These are phyloP conservation scores for Mnemiopsis leidyi DNA, from an alignment of 37 sponge, comb jelly and placozoan species.

Conservation along the genomic window DNA sequence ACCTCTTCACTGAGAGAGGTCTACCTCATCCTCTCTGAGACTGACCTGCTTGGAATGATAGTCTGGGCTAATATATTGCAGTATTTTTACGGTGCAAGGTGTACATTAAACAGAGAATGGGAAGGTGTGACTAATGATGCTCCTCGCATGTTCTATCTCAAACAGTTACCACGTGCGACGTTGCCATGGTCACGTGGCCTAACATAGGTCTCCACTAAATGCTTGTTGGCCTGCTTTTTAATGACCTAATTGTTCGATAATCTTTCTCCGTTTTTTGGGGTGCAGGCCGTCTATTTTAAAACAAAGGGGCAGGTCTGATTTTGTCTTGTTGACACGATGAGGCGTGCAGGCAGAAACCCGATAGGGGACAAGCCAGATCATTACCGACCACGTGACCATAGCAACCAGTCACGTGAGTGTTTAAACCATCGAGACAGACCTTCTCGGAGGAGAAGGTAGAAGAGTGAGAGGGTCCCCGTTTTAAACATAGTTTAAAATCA, in stretches of 20 bases:
- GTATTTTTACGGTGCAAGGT: not conserved
- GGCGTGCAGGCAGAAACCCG: not conserved
- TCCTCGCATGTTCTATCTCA: not conserved
- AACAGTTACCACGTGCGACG: no score
- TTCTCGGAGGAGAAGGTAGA: not conserved
- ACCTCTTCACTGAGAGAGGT: not conserved
- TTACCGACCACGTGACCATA: not conserved
- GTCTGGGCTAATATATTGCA: not conserved
- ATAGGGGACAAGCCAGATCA: not conserved
- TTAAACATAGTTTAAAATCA: slow-evolving; percentile 42
- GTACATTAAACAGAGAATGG: not conserved
- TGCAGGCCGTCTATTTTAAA: not conserved
- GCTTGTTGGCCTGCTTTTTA: not conserved
- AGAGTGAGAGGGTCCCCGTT: not conserved
- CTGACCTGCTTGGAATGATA: not conserved
- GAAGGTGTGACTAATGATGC: not conserved
- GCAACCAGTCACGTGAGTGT: not conserved
- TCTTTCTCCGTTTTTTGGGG: not conserved
- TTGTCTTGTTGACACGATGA: not conserved
- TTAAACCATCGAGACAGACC: no score
- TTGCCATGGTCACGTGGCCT: not conserved
- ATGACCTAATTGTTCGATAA: not conserved
- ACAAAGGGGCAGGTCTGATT: not conserved
- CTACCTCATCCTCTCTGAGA: not conserved
- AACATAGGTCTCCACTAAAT: not conserved